A percentile compares a stretch with the other conserved stretches of the same genome.
Conservation (phyloP, 2,797 vertebrate species). For the Hyperoplus immaculatus region DNA sequence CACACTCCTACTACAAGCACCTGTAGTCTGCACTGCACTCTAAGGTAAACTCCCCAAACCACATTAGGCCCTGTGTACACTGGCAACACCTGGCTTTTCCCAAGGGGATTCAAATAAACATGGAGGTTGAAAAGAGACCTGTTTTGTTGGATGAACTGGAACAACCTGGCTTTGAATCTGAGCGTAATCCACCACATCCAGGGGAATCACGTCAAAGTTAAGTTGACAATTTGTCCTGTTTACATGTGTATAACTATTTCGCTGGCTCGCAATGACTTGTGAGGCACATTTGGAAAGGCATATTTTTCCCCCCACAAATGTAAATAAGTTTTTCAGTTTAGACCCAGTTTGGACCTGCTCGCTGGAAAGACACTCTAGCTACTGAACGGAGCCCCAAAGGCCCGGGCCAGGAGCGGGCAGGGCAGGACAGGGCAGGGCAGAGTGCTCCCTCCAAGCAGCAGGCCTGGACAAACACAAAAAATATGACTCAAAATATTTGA, state of each 20-base stretch:
- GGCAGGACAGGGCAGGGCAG: conserved; percentile 66
- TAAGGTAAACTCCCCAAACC: conserved; percentile 76
- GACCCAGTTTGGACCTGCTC: conserved; percentile 60
- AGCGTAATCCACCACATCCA: conserved; percentile 81
- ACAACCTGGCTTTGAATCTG: conserved; percentile 78
- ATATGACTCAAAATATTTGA: conserved; percentile 72
- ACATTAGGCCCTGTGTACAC: conserved; percentile 79
- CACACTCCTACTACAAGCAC: conserved; percentile 76
- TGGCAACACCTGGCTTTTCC: conserved; percentile 79
- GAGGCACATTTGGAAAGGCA: conserved; percentile 76
- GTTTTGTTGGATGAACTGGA: conserved; percentile 83
- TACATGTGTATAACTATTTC: conserved; percentile 78
- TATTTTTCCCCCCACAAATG: conserved; percentile 66
- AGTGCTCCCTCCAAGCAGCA: conserved; percentile 58
- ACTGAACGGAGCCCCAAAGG: conserved; percentile 69
- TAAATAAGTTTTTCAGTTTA: conserved; percentile 77
- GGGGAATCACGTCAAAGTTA: conserved; percentile 79
- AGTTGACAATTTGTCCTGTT: conserved; percentile 82
- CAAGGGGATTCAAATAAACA: conserved; percentile 78
- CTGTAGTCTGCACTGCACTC: conserved; percentile 70
- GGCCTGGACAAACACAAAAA: conserved; percentile 75
- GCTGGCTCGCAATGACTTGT: conserved; percentile 73
- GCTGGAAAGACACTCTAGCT: conserved; percentile 78
- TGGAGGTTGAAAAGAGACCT: conserved; percentile 79
- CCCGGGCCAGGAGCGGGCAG: conserved; percentile 64